phyloP scores from a whole-genome alignment of 2,113 vertebrate genomes.

The Hypanus sabinus region DNA sequence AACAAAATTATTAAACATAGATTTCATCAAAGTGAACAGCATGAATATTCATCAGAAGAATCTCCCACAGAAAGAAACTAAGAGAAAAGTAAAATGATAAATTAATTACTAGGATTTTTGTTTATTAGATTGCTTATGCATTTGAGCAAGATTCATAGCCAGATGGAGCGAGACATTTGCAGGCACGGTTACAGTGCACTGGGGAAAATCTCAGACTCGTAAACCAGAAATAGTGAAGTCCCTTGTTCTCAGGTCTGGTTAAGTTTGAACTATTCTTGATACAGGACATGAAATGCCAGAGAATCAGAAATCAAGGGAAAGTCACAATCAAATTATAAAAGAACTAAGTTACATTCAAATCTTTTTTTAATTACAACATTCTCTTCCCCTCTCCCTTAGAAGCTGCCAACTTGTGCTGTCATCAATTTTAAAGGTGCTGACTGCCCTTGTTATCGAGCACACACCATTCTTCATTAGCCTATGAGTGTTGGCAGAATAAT shows the following conservation, averaged over 20 bases:
- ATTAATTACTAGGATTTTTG: not conserved
- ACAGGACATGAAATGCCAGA: not conserved
- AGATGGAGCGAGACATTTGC: not conserved
- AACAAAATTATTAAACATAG: not conserved
- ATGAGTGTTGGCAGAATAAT: not conserved
- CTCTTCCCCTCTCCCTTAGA: not conserved
- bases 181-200: not conserved
- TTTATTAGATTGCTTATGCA: not conserved
- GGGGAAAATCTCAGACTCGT: not conserved
- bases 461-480: not conserved
- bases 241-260: not conserved
- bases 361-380: not conserved
- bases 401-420: not conserved
- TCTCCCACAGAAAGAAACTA: not conserved
- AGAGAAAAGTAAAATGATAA: not conserved
- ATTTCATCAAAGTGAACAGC: not conserved
- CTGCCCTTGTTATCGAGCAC: not conserved
- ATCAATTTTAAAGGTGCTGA: not conserved
- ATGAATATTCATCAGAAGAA: not conserved
- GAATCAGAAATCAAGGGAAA: not conserved
- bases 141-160: not conserved
- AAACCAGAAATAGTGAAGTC: not conserved
- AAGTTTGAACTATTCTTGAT: not conserved
- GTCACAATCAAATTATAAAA: not conserved
- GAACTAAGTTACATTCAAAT: not conserved